Conservation (phyloP, 2,113 vertebrate genomes). For the Callospermophilus lateralis region DNA sequence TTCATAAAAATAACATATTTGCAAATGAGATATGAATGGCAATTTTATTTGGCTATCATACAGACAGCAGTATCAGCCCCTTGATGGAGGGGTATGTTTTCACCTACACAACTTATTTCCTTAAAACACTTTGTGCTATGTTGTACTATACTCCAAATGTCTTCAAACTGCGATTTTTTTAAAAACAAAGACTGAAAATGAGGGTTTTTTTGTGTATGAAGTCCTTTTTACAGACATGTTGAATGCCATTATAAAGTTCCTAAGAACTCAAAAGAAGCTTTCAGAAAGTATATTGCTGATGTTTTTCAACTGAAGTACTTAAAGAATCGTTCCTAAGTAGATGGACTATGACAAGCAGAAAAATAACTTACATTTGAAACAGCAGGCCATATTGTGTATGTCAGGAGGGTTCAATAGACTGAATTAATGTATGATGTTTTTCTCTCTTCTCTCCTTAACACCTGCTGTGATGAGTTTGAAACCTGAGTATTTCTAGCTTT, state of each 20-base stretch:
- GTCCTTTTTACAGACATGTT: conserved; percentile 53
- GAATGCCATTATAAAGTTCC: conserved; percentile 11
- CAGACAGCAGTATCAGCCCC: conserved; percentile 28
- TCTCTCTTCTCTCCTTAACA: conserved; percentile 13
- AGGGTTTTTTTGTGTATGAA: not conserved
- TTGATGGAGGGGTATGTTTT: conserved; percentile 58
- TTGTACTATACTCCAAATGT: conserved; percentile 27
- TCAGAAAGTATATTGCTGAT: conserved; percentile 54
- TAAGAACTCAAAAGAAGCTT: conserved; percentile 33
- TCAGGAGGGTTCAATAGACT: not conserved
- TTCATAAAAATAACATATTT: conserved; percentile 70
- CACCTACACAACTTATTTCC: conserved; percentile 78
- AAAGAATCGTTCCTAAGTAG: conserved; percentile 27
- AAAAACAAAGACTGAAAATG: conserved; percentile 77
- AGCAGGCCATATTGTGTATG: not conserved
- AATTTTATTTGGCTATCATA: conserved; percentile 69
- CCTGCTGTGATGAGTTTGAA: conserved; percentile 33
- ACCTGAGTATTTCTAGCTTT: conserved; percentile 42
- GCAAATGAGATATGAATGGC: conserved; percentile 67
- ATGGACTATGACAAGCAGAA: conserved; percentile 35
- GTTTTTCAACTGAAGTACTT: conserved; percentile 6
- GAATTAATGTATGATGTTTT: not conserved
- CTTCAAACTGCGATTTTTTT: conserved; percentile 75
- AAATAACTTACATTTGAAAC: conserved; percentile 49
- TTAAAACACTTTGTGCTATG: conserved; percentile 75